These are phyloP conservation scores for Drosophila pseudoobscura DNA, from an alignment of 1,140 invertebrate species.

Conservation along the genomic window DNA sequence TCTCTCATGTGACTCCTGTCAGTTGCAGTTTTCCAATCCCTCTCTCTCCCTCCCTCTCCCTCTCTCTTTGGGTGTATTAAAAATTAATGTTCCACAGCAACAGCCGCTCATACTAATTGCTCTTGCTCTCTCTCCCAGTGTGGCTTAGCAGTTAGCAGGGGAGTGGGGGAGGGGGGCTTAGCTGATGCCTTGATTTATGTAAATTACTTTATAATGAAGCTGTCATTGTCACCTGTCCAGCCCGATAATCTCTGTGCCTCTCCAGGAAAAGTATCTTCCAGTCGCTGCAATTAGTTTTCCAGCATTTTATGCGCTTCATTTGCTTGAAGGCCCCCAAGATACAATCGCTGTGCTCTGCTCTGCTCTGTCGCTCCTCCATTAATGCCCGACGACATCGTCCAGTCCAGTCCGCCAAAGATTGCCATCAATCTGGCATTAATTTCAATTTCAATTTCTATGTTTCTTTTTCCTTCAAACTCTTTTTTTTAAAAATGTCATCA, in stretches of 20 bases:
- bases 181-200: no score
- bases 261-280: constrained; percentile 13
- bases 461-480: constrained; percentile 1
- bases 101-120: constrained; percentile 64
- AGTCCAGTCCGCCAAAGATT: constrained; percentile 25
- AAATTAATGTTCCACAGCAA: constrained; percentile 63
- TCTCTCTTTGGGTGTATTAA: constrained; percentile 46
- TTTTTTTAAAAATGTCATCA: constrained; percentile 37
- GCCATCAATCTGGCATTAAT: constrained; percentile 75
- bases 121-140: no score
- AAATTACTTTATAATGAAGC: constrained; percentile 70
- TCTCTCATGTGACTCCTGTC: constrained; percentile 68
- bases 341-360: constrained; percentile 7
- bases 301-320: constrained; percentile 45
- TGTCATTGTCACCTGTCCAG: constrained; percentile 77
- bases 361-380: constrained; percentile 53
- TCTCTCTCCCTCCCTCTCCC: not conserved
- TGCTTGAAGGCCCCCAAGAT: constrained; percentile 53
- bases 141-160: no score
- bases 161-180: no score
- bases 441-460: constrained; percentile 52
- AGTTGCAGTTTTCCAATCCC: constrained; percentile 61
- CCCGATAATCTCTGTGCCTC: constrained; percentile 62
- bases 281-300: constrained; percentile 42
- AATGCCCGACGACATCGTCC: constrained; percentile 55